Percentiles rank a stretch among this genome's conserved stretches.
Evolutionary conservation across 2,113 vertebrate species (phyloP).

Genomic region (Psammodynastes pulverulentus): DNA sequence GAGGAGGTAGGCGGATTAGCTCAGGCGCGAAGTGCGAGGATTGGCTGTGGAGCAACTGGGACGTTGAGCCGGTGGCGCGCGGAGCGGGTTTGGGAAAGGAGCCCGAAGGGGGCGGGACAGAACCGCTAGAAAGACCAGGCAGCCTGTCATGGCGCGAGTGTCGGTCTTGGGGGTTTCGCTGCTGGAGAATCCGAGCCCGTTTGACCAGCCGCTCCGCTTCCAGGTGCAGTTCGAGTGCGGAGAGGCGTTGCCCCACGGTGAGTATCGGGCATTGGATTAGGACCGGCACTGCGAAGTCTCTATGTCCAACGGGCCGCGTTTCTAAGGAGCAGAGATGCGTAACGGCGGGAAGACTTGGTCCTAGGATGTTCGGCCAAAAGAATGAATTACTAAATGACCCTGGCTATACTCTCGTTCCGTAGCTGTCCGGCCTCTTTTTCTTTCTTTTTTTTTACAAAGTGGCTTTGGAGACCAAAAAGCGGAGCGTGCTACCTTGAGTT

Average conservation of each 20-base stretch:
- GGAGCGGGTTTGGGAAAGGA: background rate
- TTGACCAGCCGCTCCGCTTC: conserved; percentile 89
- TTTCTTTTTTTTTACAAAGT: background rate
- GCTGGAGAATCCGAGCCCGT: conserved; percentile 87
- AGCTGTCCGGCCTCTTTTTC: background rate
- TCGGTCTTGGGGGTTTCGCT: conserved; percentile 87
- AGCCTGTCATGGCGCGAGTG: conserved; percentile 82
- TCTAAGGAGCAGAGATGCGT: background rate
- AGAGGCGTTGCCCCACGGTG: conserved; percentile 86
- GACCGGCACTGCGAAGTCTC: background rate
- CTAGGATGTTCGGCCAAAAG: background rate
- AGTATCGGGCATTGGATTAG: conserved; percentile 22
- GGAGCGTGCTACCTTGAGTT: background rate
- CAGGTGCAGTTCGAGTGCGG: conserved; percentile 91
- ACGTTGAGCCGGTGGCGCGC: background rate
- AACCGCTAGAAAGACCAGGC: background rate
- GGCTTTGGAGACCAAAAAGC: background rate
- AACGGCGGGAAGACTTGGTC: background rate
- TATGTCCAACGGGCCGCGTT: background rate
- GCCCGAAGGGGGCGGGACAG: background rate
- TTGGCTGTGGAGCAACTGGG: background rate
- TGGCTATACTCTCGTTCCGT: background rate
- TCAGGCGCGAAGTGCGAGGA: conserved; percentile 14
- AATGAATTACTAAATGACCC: background rate
- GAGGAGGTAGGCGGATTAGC: background rate